phyloP scores from a whole-genome alignment of 2,113 vertebrate genomes.

The Lipophrys pholis region DNA sequence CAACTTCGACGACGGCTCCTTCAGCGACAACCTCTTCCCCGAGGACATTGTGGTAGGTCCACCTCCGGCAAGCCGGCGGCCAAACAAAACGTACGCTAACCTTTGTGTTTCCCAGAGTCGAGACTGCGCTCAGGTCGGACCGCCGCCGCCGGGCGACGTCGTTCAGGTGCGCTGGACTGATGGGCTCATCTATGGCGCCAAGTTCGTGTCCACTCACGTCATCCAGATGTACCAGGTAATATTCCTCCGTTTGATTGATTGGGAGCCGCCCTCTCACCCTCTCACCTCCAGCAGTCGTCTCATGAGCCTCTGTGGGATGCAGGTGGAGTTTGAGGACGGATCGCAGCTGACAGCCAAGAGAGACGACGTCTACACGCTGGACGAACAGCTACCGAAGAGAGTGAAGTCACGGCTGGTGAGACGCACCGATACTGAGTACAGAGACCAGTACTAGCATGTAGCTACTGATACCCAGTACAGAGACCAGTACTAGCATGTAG shows the following conservation, averaged over 20 bases:
- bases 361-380: slow-evolving; percentile 95
- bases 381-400: slow-evolving; percentile 98
- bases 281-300: no score
- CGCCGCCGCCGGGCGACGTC: slow-evolving; percentile 92
- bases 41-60: slow-evolving; percentile 95
- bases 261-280: no score
- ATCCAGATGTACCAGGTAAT: slow-evolving; percentile 98
- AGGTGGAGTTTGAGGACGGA: slow-evolving; percentile 99
- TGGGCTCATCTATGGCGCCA: slow-evolving; percentile 95
- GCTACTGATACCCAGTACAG: no score
- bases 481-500: no score
- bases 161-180: slow-evolving; percentile 99
- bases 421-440: background rate
- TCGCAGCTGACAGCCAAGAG: slow-evolving; percentile 96
- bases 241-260: background rate
- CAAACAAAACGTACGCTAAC: no score
- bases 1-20: slow-evolving; percentile 98
- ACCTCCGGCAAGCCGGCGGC: no score
- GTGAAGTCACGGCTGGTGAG: slow-evolving; percentile 96
- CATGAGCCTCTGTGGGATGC: background rate
- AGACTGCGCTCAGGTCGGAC: slow-evolving; percentile 93
- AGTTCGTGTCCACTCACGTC: slow-evolving; percentile 93
- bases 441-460: no score
- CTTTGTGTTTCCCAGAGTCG: slow-evolving; percentile 82
- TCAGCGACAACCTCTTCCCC: slow-evolving; percentile 97